Evolutionary conservation across 2,888 invertebrate species (phyloP), one percentile per base, ranked within the genome.

Genomic region (Parascotia fuliginaria): DNA sequence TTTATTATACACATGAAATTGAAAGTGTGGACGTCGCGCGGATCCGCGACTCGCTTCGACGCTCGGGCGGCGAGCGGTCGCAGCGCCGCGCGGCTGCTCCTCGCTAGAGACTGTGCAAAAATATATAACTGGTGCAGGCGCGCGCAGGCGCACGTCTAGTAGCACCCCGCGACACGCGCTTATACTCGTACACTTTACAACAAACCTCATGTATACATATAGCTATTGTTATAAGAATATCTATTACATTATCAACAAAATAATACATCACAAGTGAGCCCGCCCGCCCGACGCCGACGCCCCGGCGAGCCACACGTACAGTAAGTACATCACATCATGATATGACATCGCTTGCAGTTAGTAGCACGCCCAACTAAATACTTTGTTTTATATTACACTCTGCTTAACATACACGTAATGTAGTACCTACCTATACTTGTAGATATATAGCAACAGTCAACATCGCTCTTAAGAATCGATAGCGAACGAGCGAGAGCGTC

Each of bases 91-190:
- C 42, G 44, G 16, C 34, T n/a, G n/a, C 28, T 19, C 44, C 49
- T 45, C 58, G 62, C 61, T 63, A 60, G 33, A 73, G 68, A 74
- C 66, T 58, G 87, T 87, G 88, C 87, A 88, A 87, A 87, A 88
- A 88, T 88, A 87, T 87, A 87, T 86, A 86, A 87, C 86, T 77
- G 79, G 86, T 87, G 86, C 78, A 68, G 75, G 74, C 67, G 73
- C 70, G 51, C n/a, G 62, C 19, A 19, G 19, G 54, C 46, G 52
- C 45, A 41, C 53, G 12, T 11, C n/a, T n/a, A n/a, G n/a, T n/a
- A n/a, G n/a, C n/a, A n/a, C n/a, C n/a, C 7, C 28, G 36, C 40
- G 56, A 70, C 60, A 60, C 70, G 64, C 58, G 28, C 24, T 9
- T 61, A 62, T 60, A 55, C 49, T 48, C 53, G 43, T 60, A 44